Base-by-base conservation (phyloP, 2,797 vertebrate genomes). In the Todus mexicanus region DNA sequence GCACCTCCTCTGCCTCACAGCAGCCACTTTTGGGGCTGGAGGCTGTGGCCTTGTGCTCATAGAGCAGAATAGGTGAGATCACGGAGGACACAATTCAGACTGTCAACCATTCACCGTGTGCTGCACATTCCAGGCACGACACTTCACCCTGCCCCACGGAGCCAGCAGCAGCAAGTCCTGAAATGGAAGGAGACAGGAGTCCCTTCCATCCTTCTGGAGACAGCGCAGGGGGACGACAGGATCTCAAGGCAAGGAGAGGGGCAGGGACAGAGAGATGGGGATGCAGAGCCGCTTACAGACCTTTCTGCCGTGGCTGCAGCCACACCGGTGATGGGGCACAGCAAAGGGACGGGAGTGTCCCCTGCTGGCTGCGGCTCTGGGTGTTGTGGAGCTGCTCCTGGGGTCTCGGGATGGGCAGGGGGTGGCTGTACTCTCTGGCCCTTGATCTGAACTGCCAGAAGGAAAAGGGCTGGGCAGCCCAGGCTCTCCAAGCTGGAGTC, bases 221-320 rank as follows among this genome's bases (percentile, higher is more conserved):
- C 31, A 6, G 6, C 0, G 0, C 0, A 0, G 3, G 15, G 38
- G 43, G 16, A 7, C 22, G 13, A 27, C 4, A 4, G 51, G 57
- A 9, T 35, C 2, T 0, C 38, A 53, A 12, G 29, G 68, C 54
- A 59, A 10, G 20, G 40, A 0, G 4, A 35, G 4, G 12, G 54
- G n/a, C 45, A 83, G 29, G 42, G 27, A 43, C 31, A 35, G 20
- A 12, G 5, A 35, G 48, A 56, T 80, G 50, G 7, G 6, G n/a
- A 63, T 7, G 33, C 60, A 35, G 42, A 84, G 38, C 1, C 1
- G 50, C 66, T 72, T 76, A 50, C 42, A 71, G 63, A 86, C 60
- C 33, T 65, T 75, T 61, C 69, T 43, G 42, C 37, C 54, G 71
- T 10, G 37, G 77, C 40, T 61, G 81, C 68, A 75, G 66, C n/a